Percentiles rank a stretch among this genome's conserved stretches.
Conservation (phyloP, 2,888 invertebrate genomes). For the Caenorhabditis sp. region DNA sequence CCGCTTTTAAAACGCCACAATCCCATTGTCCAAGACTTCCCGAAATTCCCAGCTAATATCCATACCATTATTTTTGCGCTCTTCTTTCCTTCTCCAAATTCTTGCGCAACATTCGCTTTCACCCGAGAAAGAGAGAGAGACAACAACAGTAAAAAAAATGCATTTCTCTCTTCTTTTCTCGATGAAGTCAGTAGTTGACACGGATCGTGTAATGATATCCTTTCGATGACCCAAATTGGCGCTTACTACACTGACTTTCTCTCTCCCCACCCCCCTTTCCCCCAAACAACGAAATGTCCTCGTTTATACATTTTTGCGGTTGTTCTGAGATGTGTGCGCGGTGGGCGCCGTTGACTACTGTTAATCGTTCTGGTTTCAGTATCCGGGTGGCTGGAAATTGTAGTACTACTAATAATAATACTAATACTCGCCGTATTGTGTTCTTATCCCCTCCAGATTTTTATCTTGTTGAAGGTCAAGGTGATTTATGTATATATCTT, state of each 20-base stretch:
- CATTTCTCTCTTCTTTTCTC: not conserved
- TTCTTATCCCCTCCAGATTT: not conserved
- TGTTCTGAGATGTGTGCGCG: too few relatives aligned
- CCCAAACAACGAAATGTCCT: not conserved
- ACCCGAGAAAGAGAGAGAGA: not conserved
- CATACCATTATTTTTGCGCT: too few relatives aligned
- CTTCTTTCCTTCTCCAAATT: not conserved
- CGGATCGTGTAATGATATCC: conserved; percentile 10
- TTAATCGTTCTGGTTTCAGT: not conserved
- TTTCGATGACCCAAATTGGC: conserved; percentile 1
- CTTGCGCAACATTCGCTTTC: conserved; percentile 1
- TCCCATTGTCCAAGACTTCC: too few relatives aligned
- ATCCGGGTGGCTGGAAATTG: not conserved
- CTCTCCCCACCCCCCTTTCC: not conserved
- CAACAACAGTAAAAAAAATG: too few relatives aligned
- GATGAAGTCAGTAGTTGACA: conserved; percentile 5
- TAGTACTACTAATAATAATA: too few relatives aligned
- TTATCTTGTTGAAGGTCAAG: not conserved
- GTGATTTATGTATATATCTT: not conserved
- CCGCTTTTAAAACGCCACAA: too few relatives aligned
- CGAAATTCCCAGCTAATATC: too few relatives aligned
- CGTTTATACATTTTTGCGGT: too few relatives aligned
- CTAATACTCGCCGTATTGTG: too few relatives aligned
- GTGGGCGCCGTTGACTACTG: not conserved
- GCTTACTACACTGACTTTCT: not conserved